phyloP scores from a whole-genome alignment of 2,113 vertebrate species.

The Caloenas nicobarica region DNA sequence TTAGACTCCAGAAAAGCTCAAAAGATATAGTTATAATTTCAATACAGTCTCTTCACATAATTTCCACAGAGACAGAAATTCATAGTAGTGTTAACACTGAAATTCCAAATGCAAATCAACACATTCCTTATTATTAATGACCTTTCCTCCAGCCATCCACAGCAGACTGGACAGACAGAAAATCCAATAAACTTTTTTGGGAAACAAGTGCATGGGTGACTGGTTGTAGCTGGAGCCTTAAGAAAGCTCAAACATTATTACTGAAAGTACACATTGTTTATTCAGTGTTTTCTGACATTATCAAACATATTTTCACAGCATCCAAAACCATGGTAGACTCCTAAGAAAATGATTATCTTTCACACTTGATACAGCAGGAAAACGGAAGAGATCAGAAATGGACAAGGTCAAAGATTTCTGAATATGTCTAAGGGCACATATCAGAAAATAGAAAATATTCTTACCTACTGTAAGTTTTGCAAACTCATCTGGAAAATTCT shows the following conservation, averaged over 20 bases:
- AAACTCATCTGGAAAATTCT: conserved; percentile 98
- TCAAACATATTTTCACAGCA: background rate
- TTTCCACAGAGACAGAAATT: background rate
- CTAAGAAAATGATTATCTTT: background rate
- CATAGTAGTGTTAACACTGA: background rate
- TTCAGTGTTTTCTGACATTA: background rate
- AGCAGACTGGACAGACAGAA: background rate
- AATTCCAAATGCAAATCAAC: background rate
- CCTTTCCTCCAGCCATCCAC: background rate
- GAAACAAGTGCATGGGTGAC: background rate
- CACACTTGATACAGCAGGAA: background rate
- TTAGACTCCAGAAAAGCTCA: background rate
- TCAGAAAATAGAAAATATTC: conserved; percentile 8
- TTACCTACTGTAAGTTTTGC: conserved; percentile 95
- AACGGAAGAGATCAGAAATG: background rate
- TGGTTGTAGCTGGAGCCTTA: background rate
- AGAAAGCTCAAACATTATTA: background rate
- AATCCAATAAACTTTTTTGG: background rate
- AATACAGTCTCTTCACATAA: background rate
- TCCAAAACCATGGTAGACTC: background rate
- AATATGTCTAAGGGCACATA: background rate
- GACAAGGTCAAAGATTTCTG: background rate
- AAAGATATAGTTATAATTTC: background rate
- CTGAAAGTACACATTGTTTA: background rate
- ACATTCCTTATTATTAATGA: background rate